These are phyloP conservation scores for Pipistrellus pygmaeus DNA, from an alignment of 2,797 vertebrate species.

Conservation along the genomic window DNA sequence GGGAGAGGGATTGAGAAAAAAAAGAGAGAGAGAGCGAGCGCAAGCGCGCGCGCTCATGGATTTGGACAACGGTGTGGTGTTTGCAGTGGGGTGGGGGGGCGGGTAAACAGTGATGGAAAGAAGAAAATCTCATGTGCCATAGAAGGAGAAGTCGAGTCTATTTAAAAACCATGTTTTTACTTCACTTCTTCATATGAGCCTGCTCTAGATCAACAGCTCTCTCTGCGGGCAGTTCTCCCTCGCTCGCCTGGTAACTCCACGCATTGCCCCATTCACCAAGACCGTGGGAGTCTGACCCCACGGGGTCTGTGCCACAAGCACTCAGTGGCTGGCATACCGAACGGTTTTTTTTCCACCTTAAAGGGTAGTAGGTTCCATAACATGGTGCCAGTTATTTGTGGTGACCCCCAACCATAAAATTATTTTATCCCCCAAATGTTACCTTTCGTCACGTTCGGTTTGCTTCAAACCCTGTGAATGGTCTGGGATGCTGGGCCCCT, in stretches of 20 bases:
- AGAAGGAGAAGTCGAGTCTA: neutral
- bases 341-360: neutral
- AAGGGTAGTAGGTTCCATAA: constrained; percentile 8
- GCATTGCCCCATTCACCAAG: neutral
- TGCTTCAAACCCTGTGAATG: neutral
- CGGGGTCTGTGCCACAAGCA: neutral
- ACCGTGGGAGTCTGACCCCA: neutral
- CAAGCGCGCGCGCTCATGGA: no score
- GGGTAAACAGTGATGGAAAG: neutral
- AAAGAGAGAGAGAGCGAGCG: no score
- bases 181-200: neutral
- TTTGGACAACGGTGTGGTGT: neutral
- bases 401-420: no score
- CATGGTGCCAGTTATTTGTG: neutral
- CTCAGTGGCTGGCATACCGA: neutral
- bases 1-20: neutral
- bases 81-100: neutral
- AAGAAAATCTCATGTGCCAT: neutral
- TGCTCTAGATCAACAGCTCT: neutral
- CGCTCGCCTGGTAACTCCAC: neutral
- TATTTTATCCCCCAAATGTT: neutral
- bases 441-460: neutral
- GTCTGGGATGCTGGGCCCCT: neutral
- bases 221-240: neutral
- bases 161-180: constrained; percentile 44